Evolutionary conservation across 2,113 vertebrate species (phyloP).

Genomic region (Caracal caracal): DNA sequence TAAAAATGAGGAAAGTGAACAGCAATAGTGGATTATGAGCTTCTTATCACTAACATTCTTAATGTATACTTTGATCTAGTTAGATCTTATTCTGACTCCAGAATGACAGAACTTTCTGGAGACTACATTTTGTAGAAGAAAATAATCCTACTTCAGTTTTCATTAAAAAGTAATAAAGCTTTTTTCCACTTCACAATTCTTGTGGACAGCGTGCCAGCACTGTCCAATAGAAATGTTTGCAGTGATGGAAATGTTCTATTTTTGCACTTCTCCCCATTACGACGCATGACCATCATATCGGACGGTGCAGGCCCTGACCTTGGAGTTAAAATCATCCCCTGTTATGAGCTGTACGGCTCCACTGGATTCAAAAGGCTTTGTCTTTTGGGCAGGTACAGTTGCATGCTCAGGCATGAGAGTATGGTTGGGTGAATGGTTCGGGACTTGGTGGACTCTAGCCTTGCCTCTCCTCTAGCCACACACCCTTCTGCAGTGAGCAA

Average conservation of each 20-base stretch:
- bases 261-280: background rate
- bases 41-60: background rate
- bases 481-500: background rate
- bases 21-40: background rate
- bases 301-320: background rate
- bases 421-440: rapidly evolving
- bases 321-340: background rate
- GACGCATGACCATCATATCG: background rate
- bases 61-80: background rate
- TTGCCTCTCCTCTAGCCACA: background rate
- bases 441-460: background rate
- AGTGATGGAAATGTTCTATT: background rate
- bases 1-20: constrained; percentile 14
- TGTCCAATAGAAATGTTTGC: background rate
- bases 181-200: background rate
- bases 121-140: background rate
- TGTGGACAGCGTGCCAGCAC: background rate
- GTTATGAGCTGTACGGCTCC: background rate
- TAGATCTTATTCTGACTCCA: background rate
- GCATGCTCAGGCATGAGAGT: too few species aligned
- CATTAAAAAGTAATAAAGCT: background rate
- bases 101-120: background rate
- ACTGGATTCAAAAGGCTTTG: background rate
- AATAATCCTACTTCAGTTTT: background rate
- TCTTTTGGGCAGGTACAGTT: background rate